Evolutionary conservation across 30 jellyfish, hydroid and myxozoan species (phyloP).

Genomic region (Chrysaora quinquecirrha): DNA sequence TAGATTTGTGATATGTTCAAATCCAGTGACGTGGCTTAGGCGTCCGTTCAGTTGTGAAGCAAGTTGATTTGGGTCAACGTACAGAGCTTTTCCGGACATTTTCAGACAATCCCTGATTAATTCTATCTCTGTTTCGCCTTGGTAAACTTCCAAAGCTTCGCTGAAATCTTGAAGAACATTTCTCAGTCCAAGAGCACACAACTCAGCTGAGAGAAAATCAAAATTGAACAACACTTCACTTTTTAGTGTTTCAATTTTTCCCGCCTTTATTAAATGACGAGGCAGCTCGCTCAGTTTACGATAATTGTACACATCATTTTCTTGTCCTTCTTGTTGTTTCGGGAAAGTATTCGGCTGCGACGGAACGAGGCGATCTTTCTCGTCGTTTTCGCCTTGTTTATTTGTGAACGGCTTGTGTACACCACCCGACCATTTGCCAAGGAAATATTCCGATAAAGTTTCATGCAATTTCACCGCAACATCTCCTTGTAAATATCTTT

Average conservation of each 20-base stretch:
- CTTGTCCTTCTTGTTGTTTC: conserved; percentile 21
- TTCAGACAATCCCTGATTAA: conserved; percentile 64
- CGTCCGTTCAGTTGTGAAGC: conserved; percentile 78
- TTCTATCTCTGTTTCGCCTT: conserved; percentile 65
- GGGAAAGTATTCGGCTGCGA: conserved; percentile 82
- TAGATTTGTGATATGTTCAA: conserved; percentile 19
- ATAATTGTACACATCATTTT: conserved; percentile 51
- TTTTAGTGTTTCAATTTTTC: conserved; percentile 46
- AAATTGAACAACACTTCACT: conserved; percentile 56
- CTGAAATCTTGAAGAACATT: conserved; percentile 61
- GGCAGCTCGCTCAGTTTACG: conserved; percentile 90
- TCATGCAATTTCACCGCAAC: conserved; percentile 40
- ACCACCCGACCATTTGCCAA: conserved; percentile 84
- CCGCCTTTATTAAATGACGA: conserved; percentile 52
- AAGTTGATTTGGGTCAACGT: conserved; percentile 68
- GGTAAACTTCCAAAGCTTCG: conserved; percentile 57
- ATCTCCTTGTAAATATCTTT: conserved; percentile 58
- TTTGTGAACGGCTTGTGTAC: conserved; percentile 60
- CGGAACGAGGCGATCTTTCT: conserved; percentile 77
- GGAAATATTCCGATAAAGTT: conserved; percentile 66
- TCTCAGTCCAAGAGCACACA: conserved; percentile 71
- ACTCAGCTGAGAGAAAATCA: conserved; percentile 68
- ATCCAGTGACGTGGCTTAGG: conserved; percentile 19
- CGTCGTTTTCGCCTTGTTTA: conserved; percentile 64
- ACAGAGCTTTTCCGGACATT: conserved; percentile 61